These are phyloP conservation scores for Pachyseris speciosa DNA, from an alignment of 64 coral and sea anemone species.

Conservation along the genomic window DNA sequence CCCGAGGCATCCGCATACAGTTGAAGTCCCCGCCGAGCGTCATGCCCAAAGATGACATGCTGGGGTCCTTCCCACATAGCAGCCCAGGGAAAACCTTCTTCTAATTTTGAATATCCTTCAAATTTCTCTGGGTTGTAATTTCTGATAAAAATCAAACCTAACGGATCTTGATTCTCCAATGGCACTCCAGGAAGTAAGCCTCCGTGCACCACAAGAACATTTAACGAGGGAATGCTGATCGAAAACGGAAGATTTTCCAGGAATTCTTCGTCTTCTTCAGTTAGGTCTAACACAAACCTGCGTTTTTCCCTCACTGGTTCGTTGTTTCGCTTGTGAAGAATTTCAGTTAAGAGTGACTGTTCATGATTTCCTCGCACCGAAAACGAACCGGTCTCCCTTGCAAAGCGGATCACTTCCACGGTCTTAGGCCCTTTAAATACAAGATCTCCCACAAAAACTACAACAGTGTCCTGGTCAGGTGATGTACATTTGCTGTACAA, in stretches of 20 bases:
- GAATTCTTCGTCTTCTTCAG: conserved; percentile 70
- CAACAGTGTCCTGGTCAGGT: conserved; percentile 48
- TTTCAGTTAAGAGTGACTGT: conserved; percentile 71
- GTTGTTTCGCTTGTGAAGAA: conserved; percentile 64
- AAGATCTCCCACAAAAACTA: conserved; percentile 74
- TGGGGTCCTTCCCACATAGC: conserved; percentile 67
- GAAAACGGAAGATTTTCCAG: conserved; percentile 75
- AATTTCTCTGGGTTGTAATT: conserved; percentile 78
- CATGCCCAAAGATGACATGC: conserved; percentile 85
- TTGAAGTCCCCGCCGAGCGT: conserved; percentile 76
- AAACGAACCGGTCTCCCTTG: conserved; percentile 68
- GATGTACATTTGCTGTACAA: conserved; percentile 45
- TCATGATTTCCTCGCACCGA: conserved; percentile 83
- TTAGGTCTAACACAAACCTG: conserved; percentile 45
- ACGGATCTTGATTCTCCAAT: conserved; percentile 63
- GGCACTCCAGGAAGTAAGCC: conserved; percentile 78
- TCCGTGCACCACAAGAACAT: conserved; percentile 79
- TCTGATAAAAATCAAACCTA: conserved; percentile 77
- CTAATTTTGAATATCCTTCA: conserved; percentile 18
- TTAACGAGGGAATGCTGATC: conserved; percentile 68
- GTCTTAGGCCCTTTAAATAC: conserved; percentile 78
- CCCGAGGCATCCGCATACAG: conserved; percentile 57
- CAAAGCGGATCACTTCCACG: conserved; percentile 59
- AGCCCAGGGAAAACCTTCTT: conserved; percentile 76
- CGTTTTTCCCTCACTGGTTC: conserved; percentile 66